Base-by-base conservation (phyloP, 2,888 invertebrate genomes). In the Drosophila lacicola region DNA sequence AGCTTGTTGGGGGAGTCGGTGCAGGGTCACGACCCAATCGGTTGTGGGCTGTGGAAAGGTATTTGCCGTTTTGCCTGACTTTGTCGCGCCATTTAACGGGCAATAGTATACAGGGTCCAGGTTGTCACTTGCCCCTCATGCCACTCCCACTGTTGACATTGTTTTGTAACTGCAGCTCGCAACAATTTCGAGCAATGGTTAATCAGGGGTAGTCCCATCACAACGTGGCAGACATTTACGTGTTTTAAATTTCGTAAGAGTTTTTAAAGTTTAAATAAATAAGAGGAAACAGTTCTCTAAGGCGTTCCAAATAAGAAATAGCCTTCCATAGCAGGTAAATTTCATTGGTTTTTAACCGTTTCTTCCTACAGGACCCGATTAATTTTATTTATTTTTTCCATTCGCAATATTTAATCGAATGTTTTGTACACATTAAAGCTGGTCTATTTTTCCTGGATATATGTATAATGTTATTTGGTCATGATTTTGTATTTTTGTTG, bases 61-160 rank as follows among this genome's bases (percentile, higher is more conserved):
- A 39, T 39, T 29, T 29, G 13, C 11, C 14, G 29, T 41, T 41
- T 29, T 10, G 17, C 36, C 37, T 21, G 61, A 46, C 58, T 45
- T 17, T 74, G 56, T 51, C 65, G 70, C 74, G 46, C 63, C 75
- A 78, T 71, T 83, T 72, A 67, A 70, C 60, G 49, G 57, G 54
- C 8, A 29, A 29, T 8, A 29, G 29, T 8, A 29, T 8, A 8
- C 8, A 8, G 6, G 29, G 29, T 8, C 8, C 29, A 29, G 8
- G 29, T 29, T 29, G 29, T 29, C 29, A 8, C 2, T 29, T 29
- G 29, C 29, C 29, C 29, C 29, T 29, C 29, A 25, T 44, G 57
- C n/a, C 57, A 44, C 49, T 25, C 57, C 21, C 51, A 25, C 17
- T n/a, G 47, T 29, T 37, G n/a, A 56, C 41, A 46, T 60, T 56